Conservation (phyloP, 2,888 invertebrate genomes). For the Teleogryllus oceanicus region DNA sequence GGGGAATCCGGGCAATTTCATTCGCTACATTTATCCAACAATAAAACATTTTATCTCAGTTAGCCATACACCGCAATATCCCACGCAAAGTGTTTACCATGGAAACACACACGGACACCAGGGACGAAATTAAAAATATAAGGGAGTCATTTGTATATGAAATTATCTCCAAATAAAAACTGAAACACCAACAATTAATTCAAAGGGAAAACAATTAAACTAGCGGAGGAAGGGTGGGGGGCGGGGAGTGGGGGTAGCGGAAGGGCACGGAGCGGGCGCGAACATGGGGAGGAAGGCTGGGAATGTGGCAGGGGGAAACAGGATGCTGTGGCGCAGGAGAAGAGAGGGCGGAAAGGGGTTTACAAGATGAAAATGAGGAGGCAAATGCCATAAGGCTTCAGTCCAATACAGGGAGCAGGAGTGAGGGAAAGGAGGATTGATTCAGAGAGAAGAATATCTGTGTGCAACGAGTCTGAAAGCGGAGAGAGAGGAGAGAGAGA, state of each 20-base stretch:
- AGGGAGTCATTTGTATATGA: slow-evolving; percentile 18
- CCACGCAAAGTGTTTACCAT: neutral
- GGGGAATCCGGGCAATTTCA: neutral
- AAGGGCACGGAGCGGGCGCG: neutral
- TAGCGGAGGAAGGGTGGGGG: neutral
- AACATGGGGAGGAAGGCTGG: neutral
- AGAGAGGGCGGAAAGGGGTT: too few relatives aligned
- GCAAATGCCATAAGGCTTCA: too few relatives aligned
- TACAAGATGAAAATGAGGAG: too few relatives aligned
- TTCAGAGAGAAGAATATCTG: too few relatives aligned
- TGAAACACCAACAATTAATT: slow-evolving; percentile 7
- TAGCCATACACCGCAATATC: neutral
- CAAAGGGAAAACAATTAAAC: slow-evolving; percentile 6
- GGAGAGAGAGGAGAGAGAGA: too few relatives aligned
- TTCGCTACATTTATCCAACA: neutral
- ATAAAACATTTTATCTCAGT: slow-evolving; percentile 2
- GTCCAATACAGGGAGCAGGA: too few relatives aligned
- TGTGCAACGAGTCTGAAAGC: too few relatives aligned
- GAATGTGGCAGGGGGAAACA: too few relatives aligned
- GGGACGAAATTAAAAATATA: slow-evolving; percentile 18
- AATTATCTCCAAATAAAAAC: neutral
- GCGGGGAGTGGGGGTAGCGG: neutral
- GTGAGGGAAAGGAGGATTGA: too few relatives aligned
- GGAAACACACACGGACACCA: neutral
- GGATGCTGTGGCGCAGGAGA: too few relatives aligned